phyloP scores from a whole-genome alignment of 1,140 invertebrate genomes.

The Phymorhynchus buccinoides region DNA sequence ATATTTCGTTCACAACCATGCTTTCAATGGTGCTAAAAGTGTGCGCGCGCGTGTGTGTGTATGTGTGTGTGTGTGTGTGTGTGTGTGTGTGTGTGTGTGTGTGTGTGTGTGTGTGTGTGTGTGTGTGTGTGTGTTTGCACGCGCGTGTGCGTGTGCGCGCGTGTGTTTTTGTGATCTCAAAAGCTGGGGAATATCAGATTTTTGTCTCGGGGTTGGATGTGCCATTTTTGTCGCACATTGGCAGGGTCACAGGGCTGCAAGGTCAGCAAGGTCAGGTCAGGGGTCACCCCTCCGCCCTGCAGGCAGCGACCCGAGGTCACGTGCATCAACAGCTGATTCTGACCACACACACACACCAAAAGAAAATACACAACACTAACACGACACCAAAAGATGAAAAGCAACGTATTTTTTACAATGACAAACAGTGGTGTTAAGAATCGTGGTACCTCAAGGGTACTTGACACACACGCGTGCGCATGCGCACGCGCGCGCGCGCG shows the following conservation, averaged over 20 bases:
- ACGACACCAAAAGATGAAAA: too few species aligned
- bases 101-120: slow-evolving; percentile 16
- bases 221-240: not conserved
- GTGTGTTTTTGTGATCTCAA: not conserved
- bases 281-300: not conserved
- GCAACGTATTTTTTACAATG: too few species aligned
- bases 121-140: not conserved
- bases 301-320: not conserved
- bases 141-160: not conserved
- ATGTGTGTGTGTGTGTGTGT: slow-evolving; percentile 15
- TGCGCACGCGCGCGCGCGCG: not conserved
- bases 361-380: not conserved
- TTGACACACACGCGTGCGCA: not conserved
- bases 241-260: not conserved
- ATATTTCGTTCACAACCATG: too few species aligned
- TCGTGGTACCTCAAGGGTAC: not conserved
- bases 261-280: not conserved
- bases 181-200: not conserved
- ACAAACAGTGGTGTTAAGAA: not conserved
- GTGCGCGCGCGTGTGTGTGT: not conserved
- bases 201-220: not conserved
- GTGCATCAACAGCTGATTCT: not conserved
- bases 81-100: not conserved
- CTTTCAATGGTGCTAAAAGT: not conserved
- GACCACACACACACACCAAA: not conserved